These are phyloP conservation scores for Lordiphosa andalusiaca DNA, from an alignment of 2,888 invertebrate species.

Conservation along the genomic window DNA sequence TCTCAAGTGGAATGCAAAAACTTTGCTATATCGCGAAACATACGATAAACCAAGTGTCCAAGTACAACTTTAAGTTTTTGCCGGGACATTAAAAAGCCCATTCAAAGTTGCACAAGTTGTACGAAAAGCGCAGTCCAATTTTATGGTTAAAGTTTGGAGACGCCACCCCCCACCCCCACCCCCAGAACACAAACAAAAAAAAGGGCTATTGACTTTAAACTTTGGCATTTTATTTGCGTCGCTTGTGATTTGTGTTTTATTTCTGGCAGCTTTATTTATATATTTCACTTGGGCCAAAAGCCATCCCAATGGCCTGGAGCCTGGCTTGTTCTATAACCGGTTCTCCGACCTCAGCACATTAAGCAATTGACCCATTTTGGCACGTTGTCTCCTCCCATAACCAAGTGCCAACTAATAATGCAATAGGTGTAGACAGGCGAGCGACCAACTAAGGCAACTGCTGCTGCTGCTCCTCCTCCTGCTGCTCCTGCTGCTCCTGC, in stretches of 20 bases:
- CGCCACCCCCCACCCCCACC: too few species aligned
- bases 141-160: constrained; percentile 50
- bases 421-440: constrained; percentile 30
- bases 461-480: not conserved
- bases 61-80: constrained; percentile 1
- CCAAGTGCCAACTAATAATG: constrained; percentile 54
- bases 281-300: not conserved
- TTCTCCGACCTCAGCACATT: constrained; percentile 22
- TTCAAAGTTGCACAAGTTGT: constrained; percentile 2
- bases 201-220: constrained; percentile 29
- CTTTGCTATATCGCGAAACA: too few species aligned
- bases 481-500: not conserved
- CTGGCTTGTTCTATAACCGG: not conserved
- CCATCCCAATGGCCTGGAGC: constrained; percentile 18
- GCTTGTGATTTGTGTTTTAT: constrained; percentile 32
- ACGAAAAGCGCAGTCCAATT: constrained; percentile 38
- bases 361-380: constrained; percentile 61
- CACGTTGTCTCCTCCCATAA: constrained; percentile 21
- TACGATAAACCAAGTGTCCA: too few species aligned
- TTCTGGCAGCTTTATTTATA: constrained; percentile 50
- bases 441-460: not conserved
- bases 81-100: not conserved
- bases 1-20: too few species aligned
- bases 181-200: too few species aligned
- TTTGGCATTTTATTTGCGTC: constrained; percentile 53